Evolutionary conservation across 1,140 invertebrate species (phyloP).

Genomic region (Zaprionus vittiger): DNA sequence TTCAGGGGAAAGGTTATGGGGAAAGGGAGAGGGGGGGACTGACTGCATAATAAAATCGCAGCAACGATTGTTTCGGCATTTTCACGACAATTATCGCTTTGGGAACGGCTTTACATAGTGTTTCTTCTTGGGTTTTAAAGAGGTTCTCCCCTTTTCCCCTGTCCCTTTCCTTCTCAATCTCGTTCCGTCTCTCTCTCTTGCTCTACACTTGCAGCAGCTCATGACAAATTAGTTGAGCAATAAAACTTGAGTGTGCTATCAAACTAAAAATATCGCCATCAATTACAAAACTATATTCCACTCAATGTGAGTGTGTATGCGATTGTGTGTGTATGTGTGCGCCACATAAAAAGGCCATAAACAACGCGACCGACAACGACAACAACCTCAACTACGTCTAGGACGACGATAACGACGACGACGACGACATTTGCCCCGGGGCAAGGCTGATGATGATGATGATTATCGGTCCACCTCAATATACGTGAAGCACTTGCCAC

Average conservation of each 20-base stretch:
- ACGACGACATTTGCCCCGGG: slow-evolving; percentile 47
- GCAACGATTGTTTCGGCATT: slow-evolving; percentile 68
- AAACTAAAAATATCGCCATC: slow-evolving; percentile 76
- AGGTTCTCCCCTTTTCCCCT: not conserved
- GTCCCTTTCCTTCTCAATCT: too few relatives aligned
- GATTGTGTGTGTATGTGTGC: slow-evolving; percentile 7
- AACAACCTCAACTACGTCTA: slow-evolving; percentile 50
- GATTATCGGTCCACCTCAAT: slow-evolving; percentile 49
- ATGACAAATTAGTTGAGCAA: slow-evolving; percentile 79
- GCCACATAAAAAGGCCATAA: slow-evolving; percentile 76
- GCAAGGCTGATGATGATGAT: slow-evolving; percentile 43
- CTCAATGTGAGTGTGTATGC: not conserved
- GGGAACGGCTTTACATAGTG: not conserved
- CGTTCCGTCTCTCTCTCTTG: not conserved
- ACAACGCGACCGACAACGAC: slow-evolving; percentile 67
- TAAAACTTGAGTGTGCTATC: slow-evolving; percentile 76
- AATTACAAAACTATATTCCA: slow-evolving; percentile 44
- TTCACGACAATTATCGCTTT: slow-evolving; percentile 71
- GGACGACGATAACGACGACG: slow-evolving; percentile 35
- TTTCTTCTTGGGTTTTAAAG: slow-evolving; percentile 33
- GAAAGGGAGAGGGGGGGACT: slow-evolving; percentile 51
- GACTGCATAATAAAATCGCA: slow-evolving; percentile 76
- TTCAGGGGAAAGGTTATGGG: not conserved
- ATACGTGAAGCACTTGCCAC: slow-evolving; percentile 45
- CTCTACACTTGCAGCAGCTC: not conserved